Evolutionary conservation across 2,797 vertebrate genomes (phyloP).

Genomic region (Sternarchorhynchus goeldii): DNA sequence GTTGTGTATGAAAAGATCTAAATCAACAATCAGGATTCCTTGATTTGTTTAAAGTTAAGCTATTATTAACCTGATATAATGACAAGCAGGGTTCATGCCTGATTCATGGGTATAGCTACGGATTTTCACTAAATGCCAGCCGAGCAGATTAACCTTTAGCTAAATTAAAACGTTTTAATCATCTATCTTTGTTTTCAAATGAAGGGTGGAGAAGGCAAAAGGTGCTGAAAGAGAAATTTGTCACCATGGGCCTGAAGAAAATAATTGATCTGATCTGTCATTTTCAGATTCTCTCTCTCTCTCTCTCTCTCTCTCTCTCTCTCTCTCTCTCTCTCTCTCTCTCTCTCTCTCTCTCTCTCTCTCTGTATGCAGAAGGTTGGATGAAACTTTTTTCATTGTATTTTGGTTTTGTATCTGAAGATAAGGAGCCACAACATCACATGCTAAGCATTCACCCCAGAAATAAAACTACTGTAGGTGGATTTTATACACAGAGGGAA

Average conservation of each 20-base stretch:
- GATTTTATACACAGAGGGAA: no score
- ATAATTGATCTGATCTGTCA: slow-evolving; percentile 1
- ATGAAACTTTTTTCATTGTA: slow-evolving; percentile 13
- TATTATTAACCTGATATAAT: neutral
- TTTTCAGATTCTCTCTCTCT: neutral
- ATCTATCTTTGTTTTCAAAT: slow-evolving; percentile 11
- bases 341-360: slow-evolving; percentile 17
- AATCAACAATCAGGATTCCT: neutral
- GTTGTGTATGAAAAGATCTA: neutral
- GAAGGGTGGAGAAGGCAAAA: neutral
- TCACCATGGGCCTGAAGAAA: neutral
- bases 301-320: slow-evolving; percentile 22
- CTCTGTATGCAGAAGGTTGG: slow-evolving; percentile 17
- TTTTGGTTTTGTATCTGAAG: no score
- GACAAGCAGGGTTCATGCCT: neutral
- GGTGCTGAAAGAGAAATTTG: neutral
- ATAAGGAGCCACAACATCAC: no score
- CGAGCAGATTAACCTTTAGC: slow-evolving; percentile 16
- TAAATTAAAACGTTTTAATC: neutral
- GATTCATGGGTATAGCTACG: slow-evolving; percentile 2
- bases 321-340: neutral
- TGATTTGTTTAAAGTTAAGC: neutral
- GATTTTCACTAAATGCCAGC: neutral
- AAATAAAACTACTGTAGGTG: no score
- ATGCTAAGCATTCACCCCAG: no score